Conservation (phyloP, 2,888 invertebrate species). For the Fragum sueziense region DNA sequence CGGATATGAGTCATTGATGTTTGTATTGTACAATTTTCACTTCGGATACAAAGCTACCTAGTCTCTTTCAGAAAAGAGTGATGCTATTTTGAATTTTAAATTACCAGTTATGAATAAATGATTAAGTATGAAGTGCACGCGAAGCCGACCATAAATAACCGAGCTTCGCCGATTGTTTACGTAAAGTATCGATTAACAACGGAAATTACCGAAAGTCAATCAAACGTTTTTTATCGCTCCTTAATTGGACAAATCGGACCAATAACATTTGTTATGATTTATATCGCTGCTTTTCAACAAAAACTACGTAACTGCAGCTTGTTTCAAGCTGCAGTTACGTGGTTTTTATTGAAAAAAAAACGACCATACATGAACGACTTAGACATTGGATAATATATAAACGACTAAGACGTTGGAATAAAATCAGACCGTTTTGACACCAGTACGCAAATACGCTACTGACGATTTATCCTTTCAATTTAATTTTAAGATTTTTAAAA, state of each 20-base stretch:
- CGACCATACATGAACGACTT: too few relatives aligned
- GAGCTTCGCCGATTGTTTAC: background rate
- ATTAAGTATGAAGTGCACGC: background rate
- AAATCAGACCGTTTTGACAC: conserved; percentile 38
- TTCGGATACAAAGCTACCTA: too few relatives aligned
- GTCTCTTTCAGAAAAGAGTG: too few relatives aligned
- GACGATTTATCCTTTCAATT: conserved; percentile 6
- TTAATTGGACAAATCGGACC: background rate
- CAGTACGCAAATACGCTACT: conserved; percentile 33
- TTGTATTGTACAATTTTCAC: too few relatives aligned
- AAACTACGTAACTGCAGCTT: too few relatives aligned
- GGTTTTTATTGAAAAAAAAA: too few relatives aligned
- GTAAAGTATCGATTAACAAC: conserved; percentile 1
- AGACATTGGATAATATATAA: too few relatives aligned
- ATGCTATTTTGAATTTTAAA: background rate
- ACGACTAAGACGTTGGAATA: background rate
- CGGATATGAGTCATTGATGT: too few relatives aligned
- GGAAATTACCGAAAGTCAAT: conserved; percentile 14
- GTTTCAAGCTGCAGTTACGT: too few relatives aligned
- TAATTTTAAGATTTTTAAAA: background rate
- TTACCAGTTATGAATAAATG: background rate
- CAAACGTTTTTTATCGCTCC: background rate
- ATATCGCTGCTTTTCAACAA: too few relatives aligned
- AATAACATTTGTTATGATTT: background rate
- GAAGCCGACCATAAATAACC: background rate